Conservation (phyloP, 2,113 vertebrate species). For the Ondatra zibethicus region DNA sequence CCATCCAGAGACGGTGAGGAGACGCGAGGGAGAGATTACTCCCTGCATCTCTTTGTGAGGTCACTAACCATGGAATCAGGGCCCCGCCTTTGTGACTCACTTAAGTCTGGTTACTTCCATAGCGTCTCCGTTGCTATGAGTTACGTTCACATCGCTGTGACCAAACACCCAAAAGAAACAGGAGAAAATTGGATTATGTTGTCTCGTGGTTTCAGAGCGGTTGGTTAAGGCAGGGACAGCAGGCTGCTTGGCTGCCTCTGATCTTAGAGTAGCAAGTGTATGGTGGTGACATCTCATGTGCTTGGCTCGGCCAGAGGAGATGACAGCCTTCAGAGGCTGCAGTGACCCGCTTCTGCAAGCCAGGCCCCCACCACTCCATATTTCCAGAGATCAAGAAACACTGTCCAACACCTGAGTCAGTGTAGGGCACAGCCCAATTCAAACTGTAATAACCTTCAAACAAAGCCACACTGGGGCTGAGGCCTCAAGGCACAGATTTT, state of each 20-base stretch:
- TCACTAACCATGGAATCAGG: not conserved
- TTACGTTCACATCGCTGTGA: not conserved
- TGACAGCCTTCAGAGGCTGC: too few relatives aligned
- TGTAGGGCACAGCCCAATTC: rapidly evolving
- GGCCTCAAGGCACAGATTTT: not conserved
- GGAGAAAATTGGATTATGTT: not conserved
- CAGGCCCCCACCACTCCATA: not conserved
- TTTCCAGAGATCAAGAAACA: not conserved
- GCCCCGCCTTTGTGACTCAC: not conserved
- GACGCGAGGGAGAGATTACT: not conserved
- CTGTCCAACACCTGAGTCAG: too few relatives aligned
- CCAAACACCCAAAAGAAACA: not conserved
- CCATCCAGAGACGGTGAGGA: not conserved
- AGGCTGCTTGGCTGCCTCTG: too few relatives aligned
- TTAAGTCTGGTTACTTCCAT: not conserved
- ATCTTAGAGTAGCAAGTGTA: not conserved
- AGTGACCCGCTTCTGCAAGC: not conserved
- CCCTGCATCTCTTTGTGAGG: not conserved
- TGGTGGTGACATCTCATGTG: not conserved
- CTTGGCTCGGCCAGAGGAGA: not conserved
- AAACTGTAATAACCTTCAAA: not conserved
- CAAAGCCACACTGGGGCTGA: not conserved
- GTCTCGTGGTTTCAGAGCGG: not conserved
- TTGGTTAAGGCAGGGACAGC: not conserved
- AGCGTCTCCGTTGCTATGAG: not conserved